Conservation (phyloP, 1,140 invertebrate genomes). For the Zaprionus kolodkinae region DNA sequence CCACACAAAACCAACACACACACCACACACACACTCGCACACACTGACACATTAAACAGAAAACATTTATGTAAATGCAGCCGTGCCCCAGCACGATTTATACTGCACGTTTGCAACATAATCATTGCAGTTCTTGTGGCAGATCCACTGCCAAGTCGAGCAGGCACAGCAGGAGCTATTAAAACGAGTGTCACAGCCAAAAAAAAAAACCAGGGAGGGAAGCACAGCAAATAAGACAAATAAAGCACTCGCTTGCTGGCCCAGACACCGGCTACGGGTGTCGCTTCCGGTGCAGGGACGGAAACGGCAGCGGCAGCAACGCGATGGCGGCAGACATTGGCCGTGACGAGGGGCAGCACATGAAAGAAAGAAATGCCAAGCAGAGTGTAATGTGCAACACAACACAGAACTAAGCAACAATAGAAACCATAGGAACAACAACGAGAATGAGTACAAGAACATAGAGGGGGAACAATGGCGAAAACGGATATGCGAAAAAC, state of each 20-base stretch:
- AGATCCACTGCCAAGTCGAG: conserved; percentile 50
- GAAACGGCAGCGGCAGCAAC: conserved; percentile 46
- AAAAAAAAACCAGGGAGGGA: conserved; percentile 40
- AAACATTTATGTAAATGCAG: conserved; percentile 41
- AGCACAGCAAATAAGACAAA: conserved; percentile 18
- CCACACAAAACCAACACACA: conserved; percentile 31
- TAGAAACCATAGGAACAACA: conserved; percentile 16
- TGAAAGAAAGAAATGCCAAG: conserved; percentile 57
- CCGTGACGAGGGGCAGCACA: conserved; percentile 34
- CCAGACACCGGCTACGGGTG: conserved; percentile 23
- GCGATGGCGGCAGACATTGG: conserved; percentile 17
- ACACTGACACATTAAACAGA: not conserved
- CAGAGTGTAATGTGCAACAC: conserved; percentile 37
- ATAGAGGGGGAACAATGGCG: not conserved
- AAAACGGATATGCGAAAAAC: conserved; percentile 75
- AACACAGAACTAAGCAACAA: conserved; percentile 35
- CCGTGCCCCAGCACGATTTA: conserved; percentile 41
- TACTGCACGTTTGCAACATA: conserved; percentile 49
- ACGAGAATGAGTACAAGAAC: not conserved
- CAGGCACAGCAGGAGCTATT: conserved; percentile 65
- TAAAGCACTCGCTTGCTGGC: conserved; percentile 27
- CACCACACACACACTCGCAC: conserved; percentile 11
- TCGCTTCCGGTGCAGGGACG: conserved; percentile 23
- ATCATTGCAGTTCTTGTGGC: conserved; percentile 24
- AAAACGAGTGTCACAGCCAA: conserved; percentile 68